A percentile compares a stretch with the other conserved stretches of the same genome.
phyloP scores from a whole-genome alignment of 2,888 invertebrate genomes.

The Volucella inflata region DNA sequence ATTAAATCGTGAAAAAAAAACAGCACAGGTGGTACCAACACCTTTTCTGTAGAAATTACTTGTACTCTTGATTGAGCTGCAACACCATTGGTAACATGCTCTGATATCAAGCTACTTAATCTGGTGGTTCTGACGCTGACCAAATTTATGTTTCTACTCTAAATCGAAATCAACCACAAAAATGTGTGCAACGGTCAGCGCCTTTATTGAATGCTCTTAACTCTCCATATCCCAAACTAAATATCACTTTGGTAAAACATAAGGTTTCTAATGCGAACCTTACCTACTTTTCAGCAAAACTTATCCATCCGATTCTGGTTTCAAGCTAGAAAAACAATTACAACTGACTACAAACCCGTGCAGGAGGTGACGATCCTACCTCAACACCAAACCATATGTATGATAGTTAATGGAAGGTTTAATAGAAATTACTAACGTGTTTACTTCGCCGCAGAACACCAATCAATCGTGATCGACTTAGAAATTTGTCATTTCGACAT shows the following conservation, averaged over 20 bases:
- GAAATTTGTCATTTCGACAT: slow-evolving; percentile 71
- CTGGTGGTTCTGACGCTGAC: slow-evolving; percentile 38
- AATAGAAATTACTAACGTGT: slow-evolving; percentile 45
- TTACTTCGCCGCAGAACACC: slow-evolving; percentile 42
- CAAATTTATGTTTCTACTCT: slow-evolving; percentile 33
- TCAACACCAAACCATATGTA: slow-evolving; percentile 12
- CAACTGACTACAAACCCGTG: slow-evolving; percentile 21
- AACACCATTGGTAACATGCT: slow-evolving; percentile 5
- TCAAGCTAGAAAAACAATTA: slow-evolving; percentile 26
- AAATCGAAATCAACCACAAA: slow-evolving; percentile 39
- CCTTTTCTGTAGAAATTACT: slow-evolving; percentile 52
- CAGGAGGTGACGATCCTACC: slow-evolving; percentile 50
- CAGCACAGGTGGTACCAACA: slow-evolving; percentile 18
- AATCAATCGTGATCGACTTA: slow-evolving; percentile 60
- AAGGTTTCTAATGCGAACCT: too few species aligned
- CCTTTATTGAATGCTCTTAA: background rate
- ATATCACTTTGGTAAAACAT: too few species aligned
- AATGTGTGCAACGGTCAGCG: slow-evolving; percentile 45
- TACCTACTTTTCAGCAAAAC: slow-evolving; percentile 3
- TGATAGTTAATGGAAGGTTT: slow-evolving; percentile 39
- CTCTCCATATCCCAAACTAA: too few species aligned
- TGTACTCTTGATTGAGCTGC: slow-evolving; percentile 2
- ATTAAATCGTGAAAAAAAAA: slow-evolving; percentile 22
- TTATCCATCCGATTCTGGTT: slow-evolving; percentile 54
- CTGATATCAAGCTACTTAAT: slow-evolving; percentile 37